These are phyloP conservation scores for Gnatocerus cornutus DNA, from an alignment of 2,888 invertebrate species.

Conservation along the genomic window DNA sequence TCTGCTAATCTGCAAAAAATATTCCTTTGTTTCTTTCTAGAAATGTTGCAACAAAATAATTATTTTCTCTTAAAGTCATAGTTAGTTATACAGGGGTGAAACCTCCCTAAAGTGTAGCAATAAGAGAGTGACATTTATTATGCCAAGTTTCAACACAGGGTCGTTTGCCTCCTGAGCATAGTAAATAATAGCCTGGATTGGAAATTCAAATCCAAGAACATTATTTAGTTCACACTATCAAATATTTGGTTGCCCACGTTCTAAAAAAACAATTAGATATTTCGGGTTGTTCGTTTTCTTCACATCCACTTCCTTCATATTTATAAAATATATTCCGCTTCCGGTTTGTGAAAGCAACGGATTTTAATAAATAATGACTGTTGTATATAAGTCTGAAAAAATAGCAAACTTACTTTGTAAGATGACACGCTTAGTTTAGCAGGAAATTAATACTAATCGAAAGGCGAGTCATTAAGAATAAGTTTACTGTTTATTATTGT, in stretches of 20 bases:
- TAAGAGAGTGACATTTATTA: too few relatives aligned
- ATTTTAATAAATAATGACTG: slow-evolving; percentile 6
- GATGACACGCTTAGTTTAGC: slow-evolving; percentile 6
- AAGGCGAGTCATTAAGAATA: slow-evolving; percentile 12
- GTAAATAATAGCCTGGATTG: neutral
- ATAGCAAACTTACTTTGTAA: neutral
- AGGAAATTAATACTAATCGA: slow-evolving; percentile 31
- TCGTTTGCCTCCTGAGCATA: slow-evolving; percentile 4
- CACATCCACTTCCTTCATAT: too few relatives aligned
- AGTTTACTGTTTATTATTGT: slow-evolving; percentile 43
- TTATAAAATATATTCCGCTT: neutral
- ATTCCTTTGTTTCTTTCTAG: neutral
- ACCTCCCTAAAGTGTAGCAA: too few relatives aligned
- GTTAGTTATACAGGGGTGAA: neutral
- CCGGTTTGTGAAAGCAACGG: neutral
- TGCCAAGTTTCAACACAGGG: neutral
- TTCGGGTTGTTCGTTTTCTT: too few relatives aligned
- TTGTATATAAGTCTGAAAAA: neutral
- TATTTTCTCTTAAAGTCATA: neutral
- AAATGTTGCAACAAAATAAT: too few relatives aligned
- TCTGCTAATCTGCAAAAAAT: slow-evolving; percentile 3
- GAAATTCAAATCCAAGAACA: neutral
- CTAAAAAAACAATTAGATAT: too few relatives aligned
- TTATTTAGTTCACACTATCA: too few relatives aligned
- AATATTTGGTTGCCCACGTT: too few relatives aligned